Evolutionary conservation across 2,797 vertebrate genomes (phyloP), one percentile per base, ranked within the genome.

Genomic region (Borostomias antarcticus): DNA sequence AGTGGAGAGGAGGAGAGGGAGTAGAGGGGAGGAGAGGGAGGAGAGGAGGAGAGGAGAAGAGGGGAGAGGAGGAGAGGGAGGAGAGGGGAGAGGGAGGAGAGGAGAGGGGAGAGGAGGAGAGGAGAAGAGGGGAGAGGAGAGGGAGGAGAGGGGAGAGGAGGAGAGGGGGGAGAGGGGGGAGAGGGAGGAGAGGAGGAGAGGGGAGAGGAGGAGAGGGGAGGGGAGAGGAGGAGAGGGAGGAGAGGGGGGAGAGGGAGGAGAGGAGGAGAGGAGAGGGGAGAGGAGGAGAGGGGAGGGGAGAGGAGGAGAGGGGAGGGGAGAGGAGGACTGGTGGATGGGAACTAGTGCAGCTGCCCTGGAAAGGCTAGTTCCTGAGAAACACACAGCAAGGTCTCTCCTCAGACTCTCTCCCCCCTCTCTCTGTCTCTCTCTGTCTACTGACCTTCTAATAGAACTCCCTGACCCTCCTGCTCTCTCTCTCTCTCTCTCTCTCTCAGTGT

Each of bases 361-460:
- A 66, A 79, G 80, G 64, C 78, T 78, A 76, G 81, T 79, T 89
- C 80, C 84, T 90, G 89, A 78, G 88, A 89, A 90, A 80, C 15
- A 54, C 29, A 74, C 82, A 85, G 85, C 73, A 80, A 78, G 77
- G 78, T 54, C 76, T 77, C n/a, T n/a, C n/a, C n/a, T n/a, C n/a
- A n/a, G n/a, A n/a, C n/a, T n/a, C n/a, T n/a, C n/a, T n/a, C n/a
- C n/a, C n/a, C n/a, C n/a, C n/a, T n/a, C n/a, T n/a, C 62, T 60
- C 53, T 72, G 51, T 66, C 62, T 17, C 40, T 40, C 15, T 40
- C 37, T 3, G 11, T 40, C 4, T 15, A 13, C 9, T 33, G 32
- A 64, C 89, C 87, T 87, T 85, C 80, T 78, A 83, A 73, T 77
- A 80, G 78, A 86, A 85, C 82, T 83, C 33, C 50, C 59, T 70